phyloP scores from a whole-genome alignment of 1,140 invertebrate species.

The Gonatopus flavifemur region DNA sequence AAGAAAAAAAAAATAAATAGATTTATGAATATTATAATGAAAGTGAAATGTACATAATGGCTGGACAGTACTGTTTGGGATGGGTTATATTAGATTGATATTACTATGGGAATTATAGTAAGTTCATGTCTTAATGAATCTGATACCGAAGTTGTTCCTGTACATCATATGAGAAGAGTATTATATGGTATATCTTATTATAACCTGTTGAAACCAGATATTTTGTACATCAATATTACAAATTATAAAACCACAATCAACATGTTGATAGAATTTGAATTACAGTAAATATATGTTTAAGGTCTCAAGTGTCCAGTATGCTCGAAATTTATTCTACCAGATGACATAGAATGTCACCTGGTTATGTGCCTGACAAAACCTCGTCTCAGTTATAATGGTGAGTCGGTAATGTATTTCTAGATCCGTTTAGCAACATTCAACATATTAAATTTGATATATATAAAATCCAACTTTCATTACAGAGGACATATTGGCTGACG shows the following conservation, averaged over 20 bases:
- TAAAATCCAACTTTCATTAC: conserved; percentile 42
- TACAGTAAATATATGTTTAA: too few species aligned
- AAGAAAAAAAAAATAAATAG: conserved; percentile 6
- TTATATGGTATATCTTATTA: conserved; percentile 52
- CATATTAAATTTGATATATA: background rate
- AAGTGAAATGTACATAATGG: too few species aligned
- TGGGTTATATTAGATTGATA: conserved; percentile 35
- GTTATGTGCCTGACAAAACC: conserved; percentile 99
- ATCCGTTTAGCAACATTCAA: too few species aligned
- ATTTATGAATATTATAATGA: background rate
- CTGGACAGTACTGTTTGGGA: conserved; percentile 4
- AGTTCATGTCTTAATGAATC: conserved; percentile 73
- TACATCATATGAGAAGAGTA: conserved; percentile 51
- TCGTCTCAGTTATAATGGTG: conserved; percentile 96
- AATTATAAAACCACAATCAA: conserved; percentile 1
- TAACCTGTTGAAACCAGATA: background rate
- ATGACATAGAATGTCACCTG: conserved; percentile 97
- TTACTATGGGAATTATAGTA: conserved; percentile 72
- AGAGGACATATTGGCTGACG: conserved; percentile 96
- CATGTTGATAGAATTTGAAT: too few species aligned
- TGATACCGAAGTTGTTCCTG: conserved; percentile 57
- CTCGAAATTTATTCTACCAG: conserved; percentile 94
- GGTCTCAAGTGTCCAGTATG: conserved; percentile 98
- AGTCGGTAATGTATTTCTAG: conserved; percentile 40
- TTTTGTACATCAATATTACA: background rate